Percentiles rank a stretch among this genome's conserved stretches.
Conservation (phyloP, 1,140 invertebrate species). For the Rhyzopertha dominica region DNA sequence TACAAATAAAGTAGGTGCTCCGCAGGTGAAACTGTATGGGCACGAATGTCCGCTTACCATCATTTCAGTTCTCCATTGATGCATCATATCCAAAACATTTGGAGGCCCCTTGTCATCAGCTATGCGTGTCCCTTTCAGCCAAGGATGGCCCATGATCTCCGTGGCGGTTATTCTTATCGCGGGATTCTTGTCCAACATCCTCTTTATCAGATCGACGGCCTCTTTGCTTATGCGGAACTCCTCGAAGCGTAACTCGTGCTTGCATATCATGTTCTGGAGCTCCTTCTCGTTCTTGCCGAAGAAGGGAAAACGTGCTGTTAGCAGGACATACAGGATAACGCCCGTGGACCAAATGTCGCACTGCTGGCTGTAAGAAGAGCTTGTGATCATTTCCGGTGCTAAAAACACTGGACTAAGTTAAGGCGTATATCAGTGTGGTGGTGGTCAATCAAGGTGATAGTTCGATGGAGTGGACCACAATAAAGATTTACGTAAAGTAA, state of each 20-base stretch:
- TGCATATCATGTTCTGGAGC: constrained; percentile 38
- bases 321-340: constrained; percentile 52
- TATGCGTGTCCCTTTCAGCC: constrained; percentile 47
- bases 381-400: constrained; percentile 55
- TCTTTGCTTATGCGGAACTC: constrained; percentile 29
- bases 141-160: constrained; percentile 50
- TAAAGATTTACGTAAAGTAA: too few species aligned
- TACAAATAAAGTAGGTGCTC: too few species aligned
- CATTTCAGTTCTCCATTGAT: constrained; percentile 35
- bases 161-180: constrained; percentile 50
- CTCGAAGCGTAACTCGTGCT: constrained; percentile 25
- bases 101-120: constrained; percentile 18
- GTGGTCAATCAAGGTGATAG: too few species aligned
- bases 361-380: constrained; percentile 53
- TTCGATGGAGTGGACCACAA: too few species aligned
- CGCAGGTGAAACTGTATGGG: too few species aligned
- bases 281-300: constrained; percentile 32
- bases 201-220: constrained; percentile 43
- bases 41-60: constrained; percentile 22
- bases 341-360: constrained; percentile 59
- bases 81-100: constrained; percentile 42
- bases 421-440: too few species aligned
- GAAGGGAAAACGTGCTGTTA: constrained; percentile 44
- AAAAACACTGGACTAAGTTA: too few species aligned
- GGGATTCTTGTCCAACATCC: constrained; percentile 51